Evolutionary conservation across 2,888 invertebrate genomes (phyloP).

Genomic region (Drosophila subsilvestris): DNA sequence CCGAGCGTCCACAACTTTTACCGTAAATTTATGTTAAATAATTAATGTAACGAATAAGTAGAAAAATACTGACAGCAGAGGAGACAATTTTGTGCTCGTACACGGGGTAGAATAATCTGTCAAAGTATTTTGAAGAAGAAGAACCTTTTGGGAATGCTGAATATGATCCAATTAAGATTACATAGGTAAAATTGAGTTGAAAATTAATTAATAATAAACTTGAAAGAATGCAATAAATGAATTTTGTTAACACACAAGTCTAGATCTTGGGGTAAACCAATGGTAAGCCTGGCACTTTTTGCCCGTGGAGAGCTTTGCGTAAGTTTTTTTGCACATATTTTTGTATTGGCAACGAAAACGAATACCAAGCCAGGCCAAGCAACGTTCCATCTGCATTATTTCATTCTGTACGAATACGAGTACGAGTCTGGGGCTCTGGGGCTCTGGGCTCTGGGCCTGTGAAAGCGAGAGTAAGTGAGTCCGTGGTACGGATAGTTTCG

Average conservation of each 20-base stretch:
- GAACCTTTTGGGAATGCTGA: too few relatives aligned
- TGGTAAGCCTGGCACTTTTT: background rate
- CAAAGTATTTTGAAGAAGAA: too few relatives aligned
- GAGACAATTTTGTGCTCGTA: background rate
- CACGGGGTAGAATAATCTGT: background rate
- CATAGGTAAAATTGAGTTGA: too few relatives aligned
- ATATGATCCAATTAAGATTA: too few relatives aligned
- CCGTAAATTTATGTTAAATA: slow-evolving; percentile 65
- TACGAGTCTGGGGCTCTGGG: too few relatives aligned
- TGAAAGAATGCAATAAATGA: too few relatives aligned
- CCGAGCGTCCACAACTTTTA: slow-evolving; percentile 39
- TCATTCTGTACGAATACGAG: too few relatives aligned
- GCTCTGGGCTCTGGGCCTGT: slow-evolving; percentile 51
- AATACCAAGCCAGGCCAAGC: slow-evolving; percentile 8
- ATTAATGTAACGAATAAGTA: slow-evolving; percentile 43
- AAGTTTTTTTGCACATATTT: slow-evolving; percentile 18
- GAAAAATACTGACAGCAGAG: slow-evolving; percentile 1
- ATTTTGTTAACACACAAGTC: too few relatives aligned
- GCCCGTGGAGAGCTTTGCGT: slow-evolving; percentile 6
- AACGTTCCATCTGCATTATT: too few relatives aligned
- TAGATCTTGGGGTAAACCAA: background rate
- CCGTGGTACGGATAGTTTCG: slow-evolving; percentile 15
- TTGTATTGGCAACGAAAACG: slow-evolving; percentile 29
- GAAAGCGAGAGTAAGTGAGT: slow-evolving; percentile 71
- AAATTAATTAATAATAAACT: too few relatives aligned